Conservation (phyloP, 2,888 invertebrate species). For the Ariolimax columbianus region DNA sequence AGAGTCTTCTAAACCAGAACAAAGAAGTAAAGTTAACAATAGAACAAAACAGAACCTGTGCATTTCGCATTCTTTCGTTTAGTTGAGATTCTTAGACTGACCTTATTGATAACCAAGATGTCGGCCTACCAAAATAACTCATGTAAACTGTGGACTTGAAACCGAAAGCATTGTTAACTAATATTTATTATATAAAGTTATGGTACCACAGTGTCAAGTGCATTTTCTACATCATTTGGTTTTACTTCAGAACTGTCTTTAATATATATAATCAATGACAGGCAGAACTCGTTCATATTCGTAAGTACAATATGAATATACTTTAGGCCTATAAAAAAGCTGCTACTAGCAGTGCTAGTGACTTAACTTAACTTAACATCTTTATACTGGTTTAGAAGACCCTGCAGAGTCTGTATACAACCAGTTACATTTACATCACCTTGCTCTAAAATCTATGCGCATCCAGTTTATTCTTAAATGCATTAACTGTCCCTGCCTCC, state of each 20-base stretch:
- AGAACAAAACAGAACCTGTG: too few species aligned
- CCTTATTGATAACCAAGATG: not conserved
- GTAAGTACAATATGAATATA: not conserved
- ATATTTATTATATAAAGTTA: not conserved
- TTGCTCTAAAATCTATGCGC: too few species aligned
- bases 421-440: too few species aligned
- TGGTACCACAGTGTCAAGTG: not conserved
- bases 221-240: not conserved
- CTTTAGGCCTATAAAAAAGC: too few species aligned
- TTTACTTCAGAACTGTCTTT: not conserved
- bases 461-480: too few species aligned
- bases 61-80: not conserved
- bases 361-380: too few species aligned
- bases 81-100: not conserved
- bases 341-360: too few species aligned
- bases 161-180: not conserved
- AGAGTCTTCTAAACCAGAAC: too few species aligned
- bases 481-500: too few species aligned
- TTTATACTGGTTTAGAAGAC: too few species aligned
- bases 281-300: slow-evolving; percentile 41
- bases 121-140: not conserved
- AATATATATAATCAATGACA: slow-evolving; percentile 19
- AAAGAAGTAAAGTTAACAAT: too few species aligned
- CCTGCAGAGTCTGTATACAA: too few species aligned
- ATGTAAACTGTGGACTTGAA: not conserved